Conservation (phyloP, 2,113 vertebrate genomes). For the Lasiurus cinereus region DNA sequence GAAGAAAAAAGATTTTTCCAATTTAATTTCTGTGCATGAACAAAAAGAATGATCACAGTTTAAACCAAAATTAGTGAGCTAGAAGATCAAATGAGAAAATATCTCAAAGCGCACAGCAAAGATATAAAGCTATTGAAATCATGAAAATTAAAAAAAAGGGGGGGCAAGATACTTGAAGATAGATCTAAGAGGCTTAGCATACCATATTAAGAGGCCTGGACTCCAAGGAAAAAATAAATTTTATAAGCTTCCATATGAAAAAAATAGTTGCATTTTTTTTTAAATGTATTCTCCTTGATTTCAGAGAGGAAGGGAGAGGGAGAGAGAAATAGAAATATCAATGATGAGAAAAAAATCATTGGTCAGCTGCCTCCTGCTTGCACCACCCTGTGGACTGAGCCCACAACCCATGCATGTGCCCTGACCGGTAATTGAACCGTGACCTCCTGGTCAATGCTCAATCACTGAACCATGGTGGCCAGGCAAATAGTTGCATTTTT, state of each 20-base stretch:
- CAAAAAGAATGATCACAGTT: not conserved
- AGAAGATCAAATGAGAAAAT: conserved; percentile 27
- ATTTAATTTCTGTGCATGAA: conserved; percentile 30
- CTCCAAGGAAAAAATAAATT: not conserved
- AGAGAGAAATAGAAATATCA: no score
- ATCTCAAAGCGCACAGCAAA: conserved; percentile 46
- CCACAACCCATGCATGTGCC: no score
- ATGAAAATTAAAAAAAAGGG: not conserved
- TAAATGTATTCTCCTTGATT: no score
- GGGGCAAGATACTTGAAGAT: not conserved
- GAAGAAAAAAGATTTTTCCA: not conserved
- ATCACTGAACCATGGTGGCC: no score
- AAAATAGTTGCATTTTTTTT: not conserved
- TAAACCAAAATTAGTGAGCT: not conserved
- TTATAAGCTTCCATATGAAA: not conserved
- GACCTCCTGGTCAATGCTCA: no score
- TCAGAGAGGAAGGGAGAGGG: no score
- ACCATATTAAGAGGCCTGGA: not conserved
- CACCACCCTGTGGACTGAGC: no score
- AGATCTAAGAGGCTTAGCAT: not conserved
- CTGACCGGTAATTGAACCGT: no score
- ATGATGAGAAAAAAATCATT: no score
- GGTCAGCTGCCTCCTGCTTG: no score
- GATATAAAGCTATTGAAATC: conserved; percentile 16
- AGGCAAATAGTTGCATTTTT: no score